Conservation (phyloP, 2,888 invertebrate species). For the Scaptomyza flava region DNA sequence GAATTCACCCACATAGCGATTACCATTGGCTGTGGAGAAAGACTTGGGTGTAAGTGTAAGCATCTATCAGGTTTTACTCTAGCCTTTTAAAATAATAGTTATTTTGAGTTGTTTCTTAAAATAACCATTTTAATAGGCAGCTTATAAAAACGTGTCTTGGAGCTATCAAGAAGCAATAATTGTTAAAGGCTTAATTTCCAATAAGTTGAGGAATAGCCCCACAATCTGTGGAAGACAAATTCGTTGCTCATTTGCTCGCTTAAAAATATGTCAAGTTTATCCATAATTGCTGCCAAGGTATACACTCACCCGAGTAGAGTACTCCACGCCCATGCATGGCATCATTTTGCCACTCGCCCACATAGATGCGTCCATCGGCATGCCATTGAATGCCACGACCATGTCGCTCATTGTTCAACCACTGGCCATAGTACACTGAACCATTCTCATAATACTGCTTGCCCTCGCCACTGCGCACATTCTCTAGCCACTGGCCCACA, state of each 20-base stretch:
- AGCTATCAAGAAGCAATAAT: no score
- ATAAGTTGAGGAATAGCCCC: no score
- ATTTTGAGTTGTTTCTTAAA: no score
- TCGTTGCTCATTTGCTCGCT: no score
- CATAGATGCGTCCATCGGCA: conserved; percentile 76
- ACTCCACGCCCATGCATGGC: conserved; percentile 80
- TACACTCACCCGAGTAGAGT: conserved; percentile 69
- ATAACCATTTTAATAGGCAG: no score
- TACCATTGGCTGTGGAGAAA: conserved; percentile 76
- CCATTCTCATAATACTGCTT: conserved; percentile 81
- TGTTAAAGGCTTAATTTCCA: no score
- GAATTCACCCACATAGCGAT: conserved; percentile 83
- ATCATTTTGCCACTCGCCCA: conserved; percentile 83
- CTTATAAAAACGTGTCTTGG: no score
- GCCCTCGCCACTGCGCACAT: conserved; percentile 82
- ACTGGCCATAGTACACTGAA: conserved; percentile 78
- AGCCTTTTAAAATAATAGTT: no score
- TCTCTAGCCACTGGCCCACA: conserved; percentile 79
- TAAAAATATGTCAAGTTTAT: neutral
- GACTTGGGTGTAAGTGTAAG: neutral
- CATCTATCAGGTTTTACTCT: no score
- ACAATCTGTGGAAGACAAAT: no score
- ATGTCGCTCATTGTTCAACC: conserved; percentile 74
- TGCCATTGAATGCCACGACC: conserved; percentile 83
- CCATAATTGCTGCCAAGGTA: no score